Evolutionary conservation across 2,888 invertebrate species (phyloP).

Genomic region (Eledona agricola): DNA sequence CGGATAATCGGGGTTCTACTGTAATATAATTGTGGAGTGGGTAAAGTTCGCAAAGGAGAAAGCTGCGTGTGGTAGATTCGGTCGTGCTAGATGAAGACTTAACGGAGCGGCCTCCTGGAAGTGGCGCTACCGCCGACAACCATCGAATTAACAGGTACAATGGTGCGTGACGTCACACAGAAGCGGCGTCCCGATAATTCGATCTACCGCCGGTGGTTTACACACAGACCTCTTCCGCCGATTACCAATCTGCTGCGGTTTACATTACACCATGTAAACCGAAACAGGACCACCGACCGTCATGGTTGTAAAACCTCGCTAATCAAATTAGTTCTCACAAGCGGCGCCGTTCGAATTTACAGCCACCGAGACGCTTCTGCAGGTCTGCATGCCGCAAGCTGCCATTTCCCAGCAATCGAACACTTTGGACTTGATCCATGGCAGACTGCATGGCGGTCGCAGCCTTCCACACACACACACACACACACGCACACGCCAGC

Average conservation of each 20-base stretch:
- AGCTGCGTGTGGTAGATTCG: background rate
- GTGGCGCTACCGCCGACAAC: constrained; percentile 2
- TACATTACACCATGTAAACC: constrained; percentile 33
- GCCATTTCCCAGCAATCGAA: too few species aligned
- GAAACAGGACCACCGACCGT: constrained; percentile 31
- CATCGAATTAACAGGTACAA: constrained; percentile 29
- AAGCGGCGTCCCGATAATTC: constrained; percentile 10
- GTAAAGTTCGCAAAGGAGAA: too few species aligned
- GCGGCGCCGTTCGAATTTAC: constrained; percentile 13
- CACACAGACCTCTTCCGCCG: constrained; percentile 33
- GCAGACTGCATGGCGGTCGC: too few species aligned
- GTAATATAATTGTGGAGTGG: too few species aligned
- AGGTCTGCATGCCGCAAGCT: constrained; percentile 1
- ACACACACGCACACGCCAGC: too few species aligned
- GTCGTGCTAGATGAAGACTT: constrained; percentile 1
- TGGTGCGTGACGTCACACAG: constrained; percentile 36
- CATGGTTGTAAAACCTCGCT: constrained; percentile 23
- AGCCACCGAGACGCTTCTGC: constrained; percentile 15
- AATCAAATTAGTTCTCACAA: constrained; percentile 21
- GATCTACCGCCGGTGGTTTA: constrained; percentile 27
- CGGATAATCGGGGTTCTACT: too few species aligned
- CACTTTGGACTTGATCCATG: too few species aligned
- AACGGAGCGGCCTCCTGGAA: background rate
- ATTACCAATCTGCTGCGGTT: constrained; percentile 36
- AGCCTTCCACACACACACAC: too few species aligned